A percentile compares a stretch with the other conserved stretches of the same genome.
Evolutionary conservation across 1,140 invertebrate species (phyloP).

Genomic region (Apis mellifera): Amel_HAv3.1 CM009932.2:5568501-5569000

Average conservation of each 20-base stretch:
- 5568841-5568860: slow-evolving; percentile 18
- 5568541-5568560: no score
- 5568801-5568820: neutral
- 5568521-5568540: no score
- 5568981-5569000: slow-evolving; percentile 40
- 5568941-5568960: slow-evolving; percentile 46
- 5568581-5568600: no score
- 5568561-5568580: no score
- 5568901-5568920: slow-evolving; percentile 43
- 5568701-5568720: slow-evolving; percentile 14
- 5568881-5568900: slow-evolving; percentile 4
- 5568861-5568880: slow-evolving; percentile 21
- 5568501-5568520: no score
- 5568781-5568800: neutral
- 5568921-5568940: slow-evolving; percentile 21
- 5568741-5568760: slow-evolving; percentile 12
- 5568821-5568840: slow-evolving; percentile 3
- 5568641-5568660: no score
- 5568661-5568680: no score
- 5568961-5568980: slow-evolving; percentile 68
- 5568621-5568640: no score
- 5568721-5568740: neutral
- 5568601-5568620: no score
- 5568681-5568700: neutral
- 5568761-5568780: neutral